phyloP scores from a whole-genome alignment of 1,140 invertebrate genomes.

The Pemphigus obesinymphae region DNA sequence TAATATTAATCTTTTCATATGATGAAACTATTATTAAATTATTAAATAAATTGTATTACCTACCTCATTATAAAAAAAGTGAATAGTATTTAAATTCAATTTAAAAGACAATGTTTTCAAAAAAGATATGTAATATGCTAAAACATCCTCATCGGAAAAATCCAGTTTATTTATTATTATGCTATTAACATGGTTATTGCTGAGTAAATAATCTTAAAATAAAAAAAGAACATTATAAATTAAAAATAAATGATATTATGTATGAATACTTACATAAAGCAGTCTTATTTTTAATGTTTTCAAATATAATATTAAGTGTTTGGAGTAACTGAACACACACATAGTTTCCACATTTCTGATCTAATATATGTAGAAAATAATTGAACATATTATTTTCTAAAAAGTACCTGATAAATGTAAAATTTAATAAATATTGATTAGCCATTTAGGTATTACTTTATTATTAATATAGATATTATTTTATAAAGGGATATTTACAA shows the following conservation, averaged over 20 bases:
- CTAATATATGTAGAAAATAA: slow-evolving; percentile 95
- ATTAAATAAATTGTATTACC: slow-evolving; percentile 48
- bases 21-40: background rate
- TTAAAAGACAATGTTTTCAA: slow-evolving; percentile 96
- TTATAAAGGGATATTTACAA: background rate
- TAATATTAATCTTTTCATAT: background rate
- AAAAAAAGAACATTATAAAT: slow-evolving; percentile 36
- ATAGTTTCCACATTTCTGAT: slow-evolving; percentile 93
- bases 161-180: slow-evolving; percentile 99
- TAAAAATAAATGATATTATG: background rate
- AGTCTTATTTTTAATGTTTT: slow-evolving; percentile 98
- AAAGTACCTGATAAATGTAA: slow-evolving; percentile 76
- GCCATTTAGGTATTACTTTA: background rate
- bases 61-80: slow-evolving; percentile 99
- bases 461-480: too few relatives aligned
- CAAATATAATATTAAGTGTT: slow-evolving; percentile 98
- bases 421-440: background rate
- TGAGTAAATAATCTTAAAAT: slow-evolving; percentile 92
- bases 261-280: slow-evolving; percentile 81
- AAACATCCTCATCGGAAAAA: slow-evolving; percentile 99
- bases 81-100: slow-evolving; percentile 96
- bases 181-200: slow-evolving; percentile 99
- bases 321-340: slow-evolving; percentile 97
- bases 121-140: slow-evolving; percentile 99
- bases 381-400: slow-evolving; percentile 99